Conservation (phyloP, 53 echinoderm and acorn worm genomes). For the Luidia sarsii region DNA sequence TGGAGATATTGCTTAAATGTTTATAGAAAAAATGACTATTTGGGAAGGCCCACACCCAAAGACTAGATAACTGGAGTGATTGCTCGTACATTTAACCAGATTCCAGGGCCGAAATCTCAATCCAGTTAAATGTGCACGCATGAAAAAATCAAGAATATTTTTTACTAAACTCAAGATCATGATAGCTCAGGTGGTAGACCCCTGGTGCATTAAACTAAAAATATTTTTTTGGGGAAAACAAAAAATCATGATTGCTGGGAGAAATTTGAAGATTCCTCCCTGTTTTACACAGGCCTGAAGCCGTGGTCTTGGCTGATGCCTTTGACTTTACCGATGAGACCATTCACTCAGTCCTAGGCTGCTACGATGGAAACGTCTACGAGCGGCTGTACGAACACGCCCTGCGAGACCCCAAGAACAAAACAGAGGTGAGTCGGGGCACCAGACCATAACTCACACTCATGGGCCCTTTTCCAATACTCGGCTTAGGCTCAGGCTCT, state of each 20-base stretch:
- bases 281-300: conserved; percentile 70
- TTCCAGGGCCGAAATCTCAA: no score
- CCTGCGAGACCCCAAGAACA: conserved; percentile 69
- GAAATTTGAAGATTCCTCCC: not conserved
- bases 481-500: no score
- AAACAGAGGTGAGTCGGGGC: conserved; percentile 67
- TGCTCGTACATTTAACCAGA: no score
- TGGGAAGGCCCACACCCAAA: no score
- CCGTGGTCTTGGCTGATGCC: conserved; percentile 87
- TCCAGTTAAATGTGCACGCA: no score
- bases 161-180: not conserved
- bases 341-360: conserved; percentile 78
- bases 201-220: not conserved
- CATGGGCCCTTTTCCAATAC: no score
- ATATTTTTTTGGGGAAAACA: not conserved
- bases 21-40: no score
- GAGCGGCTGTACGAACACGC: conserved; percentile 85
- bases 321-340: conserved; percentile 81
- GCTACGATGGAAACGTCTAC: conserved; percentile 94
- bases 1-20: no score
- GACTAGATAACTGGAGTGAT: no score
- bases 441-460: no score
- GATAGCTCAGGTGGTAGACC: no score
- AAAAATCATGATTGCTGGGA: not conserved
- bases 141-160: no score